These are phyloP conservation scores for Exocentrus adspersus DNA, from an alignment of 2,888 invertebrate species.

Conservation along the genomic window DNA sequence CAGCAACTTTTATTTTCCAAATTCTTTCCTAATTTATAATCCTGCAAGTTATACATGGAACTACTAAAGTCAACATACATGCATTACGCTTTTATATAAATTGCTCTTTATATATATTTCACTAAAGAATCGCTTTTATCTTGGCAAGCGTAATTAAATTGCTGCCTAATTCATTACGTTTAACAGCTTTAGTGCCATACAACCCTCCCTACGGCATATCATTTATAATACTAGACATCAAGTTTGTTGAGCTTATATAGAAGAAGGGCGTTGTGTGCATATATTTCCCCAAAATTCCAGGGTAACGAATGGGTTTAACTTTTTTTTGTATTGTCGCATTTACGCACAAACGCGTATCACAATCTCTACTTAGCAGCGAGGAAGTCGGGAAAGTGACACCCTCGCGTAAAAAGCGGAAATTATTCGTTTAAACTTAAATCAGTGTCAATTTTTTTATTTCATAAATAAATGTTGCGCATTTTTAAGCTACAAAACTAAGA, in stretches of 20 bases:
- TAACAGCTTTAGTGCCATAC: conserved; percentile 7
- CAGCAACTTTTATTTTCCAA: too few species aligned
- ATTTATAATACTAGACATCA: conserved; percentile 28
- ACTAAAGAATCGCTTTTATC: conserved; percentile 13
- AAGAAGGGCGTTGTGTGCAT: conserved; percentile 12
- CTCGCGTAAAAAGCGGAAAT: too few species aligned
- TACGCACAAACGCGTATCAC: background rate
- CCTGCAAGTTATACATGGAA: too few species aligned
- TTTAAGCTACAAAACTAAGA: too few species aligned
- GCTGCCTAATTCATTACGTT: conserved; percentile 23
- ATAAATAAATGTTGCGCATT: too few species aligned
- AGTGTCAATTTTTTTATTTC: too few species aligned
- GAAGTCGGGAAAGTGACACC: too few species aligned
- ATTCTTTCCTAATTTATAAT: too few species aligned
- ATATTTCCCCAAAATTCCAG: conserved; percentile 15
- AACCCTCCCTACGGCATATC: conserved; percentile 15
- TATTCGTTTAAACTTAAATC: too few species aligned
- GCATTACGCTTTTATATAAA: background rate
- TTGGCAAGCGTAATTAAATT: conserved; percentile 21
- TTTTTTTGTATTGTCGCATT: conserved; percentile 4
- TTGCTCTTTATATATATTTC: conserved; percentile 7
- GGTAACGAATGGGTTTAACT: conserved; percentile 4
- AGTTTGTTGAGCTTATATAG: conserved; percentile 18
- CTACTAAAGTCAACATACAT: too few species aligned
- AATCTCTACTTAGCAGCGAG: too few species aligned